phyloP scores from a whole-genome alignment of 2,113 vertebrate species.

The Aramus guarauna region DNA sequence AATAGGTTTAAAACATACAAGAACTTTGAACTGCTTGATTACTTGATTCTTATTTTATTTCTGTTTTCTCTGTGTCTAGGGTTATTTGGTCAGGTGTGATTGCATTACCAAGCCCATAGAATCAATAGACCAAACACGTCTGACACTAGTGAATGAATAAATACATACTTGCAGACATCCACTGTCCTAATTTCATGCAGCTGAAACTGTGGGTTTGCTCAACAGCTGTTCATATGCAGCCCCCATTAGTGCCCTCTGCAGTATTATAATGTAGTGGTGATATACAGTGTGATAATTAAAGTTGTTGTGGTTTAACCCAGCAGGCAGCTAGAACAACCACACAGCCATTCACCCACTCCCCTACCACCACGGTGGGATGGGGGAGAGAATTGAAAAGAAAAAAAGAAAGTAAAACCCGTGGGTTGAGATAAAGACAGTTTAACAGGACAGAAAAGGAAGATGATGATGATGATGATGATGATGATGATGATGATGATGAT shows the following conservation, averaged over 20 bases:
- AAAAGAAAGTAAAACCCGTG: too few relatives aligned
- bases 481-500: too few relatives aligned
- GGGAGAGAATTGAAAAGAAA: too few relatives aligned
- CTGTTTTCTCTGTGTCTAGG: not conserved
- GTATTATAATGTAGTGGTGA: not conserved
- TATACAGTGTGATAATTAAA: not conserved
- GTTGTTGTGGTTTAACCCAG: too few relatives aligned
- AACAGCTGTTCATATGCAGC: slow-evolving; percentile 10
- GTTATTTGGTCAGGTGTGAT: not conserved
- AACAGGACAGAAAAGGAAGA: too few relatives aligned
- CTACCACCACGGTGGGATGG: too few relatives aligned
- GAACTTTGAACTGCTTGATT: not conserved
- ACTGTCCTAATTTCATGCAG: not conserved
- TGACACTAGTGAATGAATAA: not conserved
- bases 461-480: too few relatives aligned
- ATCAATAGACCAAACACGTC: not conserved
- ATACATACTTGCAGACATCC: not conserved
- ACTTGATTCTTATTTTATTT: not conserved
- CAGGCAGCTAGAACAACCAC: too few relatives aligned
- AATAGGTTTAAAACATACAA: not conserved
- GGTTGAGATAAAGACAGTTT: too few relatives aligned
- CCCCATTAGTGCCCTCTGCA: slow-evolving; percentile 74
- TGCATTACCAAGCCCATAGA: not conserved
- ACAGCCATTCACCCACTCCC: too few relatives aligned
- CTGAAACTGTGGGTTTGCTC: not conserved